A percentile compares a stretch with the other conserved stretches of the same genome.
phyloP scores from a whole-genome alignment of 2,888 invertebrate genomes.

The Morpho helenor region DNA sequence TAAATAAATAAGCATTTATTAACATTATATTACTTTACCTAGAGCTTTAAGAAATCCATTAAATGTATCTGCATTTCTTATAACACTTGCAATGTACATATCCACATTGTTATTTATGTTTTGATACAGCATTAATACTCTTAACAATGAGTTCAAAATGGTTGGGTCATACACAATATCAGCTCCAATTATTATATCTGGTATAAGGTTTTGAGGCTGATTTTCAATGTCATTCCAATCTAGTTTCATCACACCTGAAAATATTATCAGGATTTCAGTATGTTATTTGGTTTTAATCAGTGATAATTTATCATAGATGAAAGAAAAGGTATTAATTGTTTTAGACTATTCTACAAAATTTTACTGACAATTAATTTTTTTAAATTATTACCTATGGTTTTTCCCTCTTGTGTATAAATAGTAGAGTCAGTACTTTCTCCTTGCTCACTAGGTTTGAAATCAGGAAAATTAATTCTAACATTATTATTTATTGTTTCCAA shows the following conservation, averaged over 20 bases:
- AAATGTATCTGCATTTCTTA: constrained; percentile 83
- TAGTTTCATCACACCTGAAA: constrained; percentile 50
- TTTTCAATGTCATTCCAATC: constrained; percentile 55
- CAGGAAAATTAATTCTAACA: constrained; percentile 78
- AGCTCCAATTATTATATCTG: constrained; percentile 64
- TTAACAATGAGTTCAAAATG: constrained; percentile 51
- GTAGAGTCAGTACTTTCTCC: constrained; percentile 14
- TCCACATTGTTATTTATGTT: constrained; percentile 45
- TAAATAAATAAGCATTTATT: too few species aligned
- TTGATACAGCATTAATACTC: constrained; percentile 45
- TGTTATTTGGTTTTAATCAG: too few species aligned
- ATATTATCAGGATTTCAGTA: neutral
- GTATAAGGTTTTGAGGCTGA: constrained; percentile 36
- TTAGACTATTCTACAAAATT: neutral
- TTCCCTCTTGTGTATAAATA: constrained; percentile 31
- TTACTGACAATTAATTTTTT: neutral
- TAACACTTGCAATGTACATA: constrained; percentile 57
- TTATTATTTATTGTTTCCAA: constrained; percentile 81
- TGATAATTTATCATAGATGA: neutral
- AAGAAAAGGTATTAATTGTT: neutral
- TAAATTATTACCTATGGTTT: constrained; percentile 37
- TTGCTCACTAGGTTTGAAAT: constrained; percentile 3
- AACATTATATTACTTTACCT: constrained; percentile 50
- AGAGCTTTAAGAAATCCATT: constrained; percentile 74
- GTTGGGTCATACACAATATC: constrained; percentile 69